phyloP scores from a whole-genome alignment of 2,113 vertebrate genomes.

The Panurus biarmicus region DNA sequence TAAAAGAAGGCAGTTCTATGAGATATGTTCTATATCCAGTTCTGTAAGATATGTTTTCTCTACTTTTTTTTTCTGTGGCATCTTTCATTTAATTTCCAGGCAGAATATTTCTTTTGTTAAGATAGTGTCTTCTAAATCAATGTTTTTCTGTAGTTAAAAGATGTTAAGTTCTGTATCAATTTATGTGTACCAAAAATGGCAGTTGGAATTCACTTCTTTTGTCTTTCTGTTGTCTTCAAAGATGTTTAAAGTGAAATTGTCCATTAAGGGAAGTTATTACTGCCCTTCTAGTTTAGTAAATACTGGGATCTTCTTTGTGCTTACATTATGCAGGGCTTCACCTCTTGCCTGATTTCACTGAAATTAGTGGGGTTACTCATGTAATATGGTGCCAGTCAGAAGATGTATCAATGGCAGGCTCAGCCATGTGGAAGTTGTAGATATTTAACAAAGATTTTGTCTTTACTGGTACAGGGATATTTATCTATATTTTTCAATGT shows the following conservation, averaged over 20 bases:
- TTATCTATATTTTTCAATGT: neutral
- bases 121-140: neutral
- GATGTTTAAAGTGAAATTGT: neutral
- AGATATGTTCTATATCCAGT: neutral
- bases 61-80: neutral
- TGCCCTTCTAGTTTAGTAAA: neutral
- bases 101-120: neutral
- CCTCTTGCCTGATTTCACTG: neutral
- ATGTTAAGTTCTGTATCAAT: neutral
- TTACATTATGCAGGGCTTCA: neutral
- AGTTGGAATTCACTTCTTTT: neutral
- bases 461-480: neutral
- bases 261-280: neutral
- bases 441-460: neutral
- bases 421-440: conserved; percentile 1
- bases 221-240: neutral
- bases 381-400: neutral
- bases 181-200: neutral
- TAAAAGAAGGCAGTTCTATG: neutral
- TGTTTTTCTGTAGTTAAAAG: neutral
- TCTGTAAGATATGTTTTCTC: neutral
- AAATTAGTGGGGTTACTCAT: conserved; percentile 1
- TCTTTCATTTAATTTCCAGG: neutral
- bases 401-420: neutral
- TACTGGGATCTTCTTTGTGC: neutral